Conservation (phyloP, 2,113 vertebrate genomes). For the Cercopithecus mona region DNA sequence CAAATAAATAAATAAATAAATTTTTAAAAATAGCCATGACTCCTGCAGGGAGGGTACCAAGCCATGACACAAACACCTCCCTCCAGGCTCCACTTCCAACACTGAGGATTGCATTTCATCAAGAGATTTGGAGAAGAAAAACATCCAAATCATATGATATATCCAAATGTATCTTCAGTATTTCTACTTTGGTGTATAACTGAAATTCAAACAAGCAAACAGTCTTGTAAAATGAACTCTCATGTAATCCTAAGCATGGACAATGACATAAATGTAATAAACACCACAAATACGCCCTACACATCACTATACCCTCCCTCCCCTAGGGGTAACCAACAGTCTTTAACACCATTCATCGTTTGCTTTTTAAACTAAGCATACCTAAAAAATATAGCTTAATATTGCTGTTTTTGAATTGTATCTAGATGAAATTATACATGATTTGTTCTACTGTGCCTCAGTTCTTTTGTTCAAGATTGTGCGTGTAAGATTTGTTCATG, state of each 20-base stretch:
- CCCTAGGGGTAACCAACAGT: neutral
- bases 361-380: neutral
- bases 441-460: neutral
- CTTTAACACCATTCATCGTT: neutral
- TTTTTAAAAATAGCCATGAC: too few relatives aligned
- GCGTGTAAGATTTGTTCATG: neutral
- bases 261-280: neutral
- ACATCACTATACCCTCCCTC: neutral
- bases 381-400: neutral
- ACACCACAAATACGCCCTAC: neutral
- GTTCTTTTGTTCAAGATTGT: neutral
- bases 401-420: neutral
- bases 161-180: neutral
- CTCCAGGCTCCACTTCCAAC: too few relatives aligned
- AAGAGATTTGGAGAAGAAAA: too few relatives aligned
- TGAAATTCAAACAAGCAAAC: neutral
- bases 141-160: neutral
- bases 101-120: too few relatives aligned
- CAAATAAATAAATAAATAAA: too few relatives aligned
- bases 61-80: too few relatives aligned
- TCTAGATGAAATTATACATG: neutral
- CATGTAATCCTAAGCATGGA: neutral
- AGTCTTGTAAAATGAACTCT: neutral
- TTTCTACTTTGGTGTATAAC: neutral
- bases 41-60: too few relatives aligned